Evolutionary conservation across 1,140 invertebrate species (phyloP), one percentile per base, ranked within the genome.

Genomic region (Antheraea pernyi): DNA sequence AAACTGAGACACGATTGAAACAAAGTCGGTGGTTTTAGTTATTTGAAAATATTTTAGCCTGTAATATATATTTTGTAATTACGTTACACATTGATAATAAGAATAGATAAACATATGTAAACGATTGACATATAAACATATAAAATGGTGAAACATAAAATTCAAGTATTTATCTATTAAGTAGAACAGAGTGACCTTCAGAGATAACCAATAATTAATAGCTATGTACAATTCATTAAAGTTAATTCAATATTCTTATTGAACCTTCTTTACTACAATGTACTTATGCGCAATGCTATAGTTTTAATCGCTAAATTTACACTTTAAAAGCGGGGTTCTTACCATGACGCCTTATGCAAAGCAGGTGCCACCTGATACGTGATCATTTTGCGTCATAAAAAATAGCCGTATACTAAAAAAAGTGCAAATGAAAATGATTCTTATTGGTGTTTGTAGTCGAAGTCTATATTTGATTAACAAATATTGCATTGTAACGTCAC

Each of bases 221-320:
- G 22, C 22, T 30, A 30, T 30, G 22, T 53, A 53, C 16, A 53
- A 53, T 16, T 53, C 13, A 53, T n/a, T 65, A 30, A 80, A 72
- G 71, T 78, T 74, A 72, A 77, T 77, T 78, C 83, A 88, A 87
- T 85, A 82, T 83, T 82, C 81, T 88, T 88, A 88, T 90, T 85
- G 72, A 68, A 80, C 77, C 72, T 69, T 77, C 75, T 81, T 84
- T 88, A 83, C 76, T 85, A 83, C 79, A 73, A 76, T 75, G 78
- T 82, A 80, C 84, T 89, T 84, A 85, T 85, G 78, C 75, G 84
- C 80, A 87, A 82, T 87, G 87, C 86, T 89, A 86, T 91, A 79
- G 79, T 86, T 87, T 88, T 88, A 88, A 91, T 89, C 86, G 86
- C 88, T 83, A 91, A 91, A 89, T 90, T 90, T 90, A 91, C 85